Evolutionary conservation across 2,797 vertebrate genomes (phyloP).

Genomic region (Coreius guichenoti): DNA sequence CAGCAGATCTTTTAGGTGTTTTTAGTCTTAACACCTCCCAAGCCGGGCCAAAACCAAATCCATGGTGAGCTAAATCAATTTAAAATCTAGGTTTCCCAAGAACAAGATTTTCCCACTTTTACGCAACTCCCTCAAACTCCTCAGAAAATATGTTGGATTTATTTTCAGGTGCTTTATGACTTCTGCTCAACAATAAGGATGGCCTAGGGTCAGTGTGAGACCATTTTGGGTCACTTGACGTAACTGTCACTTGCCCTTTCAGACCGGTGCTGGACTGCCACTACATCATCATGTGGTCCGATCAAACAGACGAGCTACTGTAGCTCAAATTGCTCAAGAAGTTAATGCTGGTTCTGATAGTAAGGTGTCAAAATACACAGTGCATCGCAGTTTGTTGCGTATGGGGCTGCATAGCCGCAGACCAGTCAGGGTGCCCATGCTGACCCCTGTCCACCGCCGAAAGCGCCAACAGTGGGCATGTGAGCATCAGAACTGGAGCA

Average conservation of each 20-base stretch:
- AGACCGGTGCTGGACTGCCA: neutral
- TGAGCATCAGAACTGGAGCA: no score
- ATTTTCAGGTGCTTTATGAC: neutral
- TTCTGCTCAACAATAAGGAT: neutral
- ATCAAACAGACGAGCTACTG: no score
- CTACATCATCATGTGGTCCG: neutral
- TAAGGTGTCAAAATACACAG: no score
- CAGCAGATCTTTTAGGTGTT: constrained; percentile 32
- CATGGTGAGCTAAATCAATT: neutral
- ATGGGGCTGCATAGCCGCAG: no score
- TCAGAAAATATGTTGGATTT: neutral
- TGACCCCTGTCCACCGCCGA: no score
- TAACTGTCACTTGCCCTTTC: neutral
- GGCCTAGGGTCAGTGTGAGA: neutral
- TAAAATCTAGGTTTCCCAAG: neutral
- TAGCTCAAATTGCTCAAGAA: no score
- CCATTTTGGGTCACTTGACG: neutral
- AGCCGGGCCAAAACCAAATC: neutral
- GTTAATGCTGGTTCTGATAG: no score
- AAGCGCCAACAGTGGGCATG: no score
- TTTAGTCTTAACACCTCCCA: neutral
- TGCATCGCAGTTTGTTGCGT: no score
- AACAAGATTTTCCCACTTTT: neutral
- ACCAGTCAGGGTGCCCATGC: no score
- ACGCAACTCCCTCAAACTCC: neutral